phyloP scores from a whole-genome alignment of 2,888 invertebrate species.

The Eudemis profundana region DNA sequence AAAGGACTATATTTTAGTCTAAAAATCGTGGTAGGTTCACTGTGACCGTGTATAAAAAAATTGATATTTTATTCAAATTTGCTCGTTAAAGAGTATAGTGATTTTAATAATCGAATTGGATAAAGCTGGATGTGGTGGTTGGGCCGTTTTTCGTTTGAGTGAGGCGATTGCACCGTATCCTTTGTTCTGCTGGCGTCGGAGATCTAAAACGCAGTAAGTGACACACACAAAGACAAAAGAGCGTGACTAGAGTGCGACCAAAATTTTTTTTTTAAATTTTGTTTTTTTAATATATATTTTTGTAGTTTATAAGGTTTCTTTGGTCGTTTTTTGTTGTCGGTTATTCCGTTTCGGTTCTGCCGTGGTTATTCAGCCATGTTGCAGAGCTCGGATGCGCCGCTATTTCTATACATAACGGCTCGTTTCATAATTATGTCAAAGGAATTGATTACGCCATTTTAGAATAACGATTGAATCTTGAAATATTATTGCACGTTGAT shows the following conservation, averaged over 20 bases:
- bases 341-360: conserved; percentile 8
- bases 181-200: conserved; percentile 26
- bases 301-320: not conserved
- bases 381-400: conserved; percentile 13
- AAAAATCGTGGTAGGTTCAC: conserved; percentile 4
- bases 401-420: conserved; percentile 13
- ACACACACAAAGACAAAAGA: conserved; percentile 25
- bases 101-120: not conserved
- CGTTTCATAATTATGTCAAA: conserved; percentile 29
- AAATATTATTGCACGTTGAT: no score
- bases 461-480: no score
- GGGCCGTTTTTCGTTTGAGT: conserved; percentile 8
- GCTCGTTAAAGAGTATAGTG: not conserved
- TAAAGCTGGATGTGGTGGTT: conserved; percentile 17
- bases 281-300: not conserved
- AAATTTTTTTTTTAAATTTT: not conserved
- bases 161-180: conserved; percentile 10
- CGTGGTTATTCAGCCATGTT: conserved; percentile 23
- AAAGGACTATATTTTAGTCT: not conserved
- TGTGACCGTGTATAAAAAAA: conserved; percentile 5
- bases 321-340: not conserved
- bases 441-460: no score
- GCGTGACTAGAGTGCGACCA: not conserved
- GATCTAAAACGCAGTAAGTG: conserved; percentile 27
- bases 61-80: not conserved